Evolutionary conservation across 2,888 invertebrate species (phyloP), one percentile per base, ranked within the genome.

Genomic region (Scaptodrosophila latifasciaeformis): DNA sequence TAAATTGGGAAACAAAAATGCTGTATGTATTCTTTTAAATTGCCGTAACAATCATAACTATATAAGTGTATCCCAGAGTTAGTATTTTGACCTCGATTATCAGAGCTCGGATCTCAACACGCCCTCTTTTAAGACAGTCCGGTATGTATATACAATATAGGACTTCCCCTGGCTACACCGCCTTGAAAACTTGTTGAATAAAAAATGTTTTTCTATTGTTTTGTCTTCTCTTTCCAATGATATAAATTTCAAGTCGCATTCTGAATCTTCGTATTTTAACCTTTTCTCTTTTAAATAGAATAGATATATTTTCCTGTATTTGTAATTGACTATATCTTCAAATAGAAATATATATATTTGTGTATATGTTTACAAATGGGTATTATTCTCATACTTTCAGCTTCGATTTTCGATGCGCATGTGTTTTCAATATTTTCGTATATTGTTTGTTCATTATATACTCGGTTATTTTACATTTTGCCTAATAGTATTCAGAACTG

Each of bases 381-480:
- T 6, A 5, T 19, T 2, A 49, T 17, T 47, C 51, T 58, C 29
- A 59, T 51, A 40, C 40, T 65, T 55, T 58, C 59, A 61, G 42
- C 54, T 56, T 70, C 55, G 58, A 71, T 51, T 58, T 62, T 54
- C 31, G 56, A 49, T 65, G 67, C 67, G 67, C 67, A 67, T 69
- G 67, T 34, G 59, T 67, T 51, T 68, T 65, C 44, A n/a, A n/a
- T n/a, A n/a, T n/a, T n/a, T n/a, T n/a, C n/a, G n/a, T n/a, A n/a
- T n/a, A n/a, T n/a, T n/a, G n/a, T n/a, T n/a, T n/a, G n/a, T n/a
- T n/a, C n/a, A n/a, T n/a, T n/a, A n/a, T n/a, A n/a, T n/a, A n/a
- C n/a, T n/a, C n/a, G n/a, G n/a, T n/a, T n/a, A n/a, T n/a, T n/a
- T n/a, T 58, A 69, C 51, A 40, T 49, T 37, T 54, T 58, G 69